Evolutionary conservation across 2,888 invertebrate genomes (phyloP).

Genomic region (Venusia cambrica): DNA sequence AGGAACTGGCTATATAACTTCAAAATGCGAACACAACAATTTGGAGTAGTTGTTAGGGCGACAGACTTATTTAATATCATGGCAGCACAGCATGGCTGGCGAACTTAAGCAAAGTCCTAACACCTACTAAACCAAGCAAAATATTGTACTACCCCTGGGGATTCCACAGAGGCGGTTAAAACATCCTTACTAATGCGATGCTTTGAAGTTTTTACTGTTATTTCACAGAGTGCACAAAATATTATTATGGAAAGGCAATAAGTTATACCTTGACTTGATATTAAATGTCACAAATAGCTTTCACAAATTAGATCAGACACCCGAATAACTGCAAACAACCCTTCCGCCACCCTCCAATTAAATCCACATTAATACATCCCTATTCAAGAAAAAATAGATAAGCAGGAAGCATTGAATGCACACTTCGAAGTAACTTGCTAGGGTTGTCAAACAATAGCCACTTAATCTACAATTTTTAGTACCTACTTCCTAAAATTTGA

Average conservation of each 20-base stretch:
- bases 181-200: too few species aligned
- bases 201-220: neutral
- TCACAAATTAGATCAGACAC: conserved; percentile 42
- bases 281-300: conserved; percentile 31
- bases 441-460: conserved; percentile 51
- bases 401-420: conserved; percentile 56
- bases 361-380: conserved; percentile 69
- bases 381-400: conserved; percentile 54
- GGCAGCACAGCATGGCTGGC: too few species aligned
- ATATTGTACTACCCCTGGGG: too few species aligned
- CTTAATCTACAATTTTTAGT: conserved; percentile 45
- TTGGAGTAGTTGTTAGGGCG: too few species aligned
- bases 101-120: too few species aligned
- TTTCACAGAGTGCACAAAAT: neutral
- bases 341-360: conserved; percentile 67
- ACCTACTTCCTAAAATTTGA: conserved; percentile 19
- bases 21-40: too few species aligned
- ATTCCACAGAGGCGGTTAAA: too few species aligned
- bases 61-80: too few species aligned
- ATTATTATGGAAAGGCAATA: neutral
- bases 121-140: too few species aligned
- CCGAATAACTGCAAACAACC: conserved; percentile 49
- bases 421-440: conserved; percentile 48
- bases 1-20: too few species aligned
- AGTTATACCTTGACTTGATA: conserved; percentile 1